Percentiles rank a stretch among this genome's conserved stretches.
These are phyloP conservation scores for Aurelia sp. DNA, from an alignment of 30 jellyfish, hydroid and myxozoan genomes.

Conservation along the genomic window DNA sequence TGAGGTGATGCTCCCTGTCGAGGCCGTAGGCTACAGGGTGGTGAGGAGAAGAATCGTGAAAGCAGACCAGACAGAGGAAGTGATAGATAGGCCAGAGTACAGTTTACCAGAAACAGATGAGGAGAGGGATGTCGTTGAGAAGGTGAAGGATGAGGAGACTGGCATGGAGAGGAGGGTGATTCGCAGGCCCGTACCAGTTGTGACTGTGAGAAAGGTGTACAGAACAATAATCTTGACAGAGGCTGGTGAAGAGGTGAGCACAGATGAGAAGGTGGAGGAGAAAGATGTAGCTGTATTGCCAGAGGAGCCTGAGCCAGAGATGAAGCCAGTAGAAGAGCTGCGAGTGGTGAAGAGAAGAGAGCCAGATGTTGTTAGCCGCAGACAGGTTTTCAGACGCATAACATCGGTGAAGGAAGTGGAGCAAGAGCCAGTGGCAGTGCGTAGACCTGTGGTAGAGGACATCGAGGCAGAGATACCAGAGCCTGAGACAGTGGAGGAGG, in stretches of 20 bases:
- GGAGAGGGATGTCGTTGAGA: conserved; percentile 58
- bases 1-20: conserved; percentile 52
- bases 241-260: conserved; percentile 39
- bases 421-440: background rate
- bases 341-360: conserved; percentile 35
- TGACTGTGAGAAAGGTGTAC: conserved; percentile 84
- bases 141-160: conserved; percentile 43
- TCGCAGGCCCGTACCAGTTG: conserved; percentile 84
- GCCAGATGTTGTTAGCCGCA: conserved; percentile 22
- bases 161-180: conserved; percentile 69
- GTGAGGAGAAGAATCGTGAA: conserved; percentile 44
- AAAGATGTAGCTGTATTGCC: conserved; percentile 39
- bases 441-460: background rate
- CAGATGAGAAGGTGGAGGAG: conserved; percentile 42
- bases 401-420: background rate
- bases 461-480: conserved; percentile 9
- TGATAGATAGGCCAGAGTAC: conserved; percentile 60
- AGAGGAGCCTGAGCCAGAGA: background rate
- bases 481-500: background rate
- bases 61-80: conserved; percentile 44
- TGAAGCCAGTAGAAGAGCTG: conserved; percentile 36
- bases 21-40: conserved; percentile 46
- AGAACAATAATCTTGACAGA: conserved; percentile 58
- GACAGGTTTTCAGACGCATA: conserved; percentile 24
- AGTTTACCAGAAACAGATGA: conserved; percentile 63